phyloP scores from a whole-genome alignment of 1,140 invertebrate species.

The Leptopilina boulardi region DNA sequence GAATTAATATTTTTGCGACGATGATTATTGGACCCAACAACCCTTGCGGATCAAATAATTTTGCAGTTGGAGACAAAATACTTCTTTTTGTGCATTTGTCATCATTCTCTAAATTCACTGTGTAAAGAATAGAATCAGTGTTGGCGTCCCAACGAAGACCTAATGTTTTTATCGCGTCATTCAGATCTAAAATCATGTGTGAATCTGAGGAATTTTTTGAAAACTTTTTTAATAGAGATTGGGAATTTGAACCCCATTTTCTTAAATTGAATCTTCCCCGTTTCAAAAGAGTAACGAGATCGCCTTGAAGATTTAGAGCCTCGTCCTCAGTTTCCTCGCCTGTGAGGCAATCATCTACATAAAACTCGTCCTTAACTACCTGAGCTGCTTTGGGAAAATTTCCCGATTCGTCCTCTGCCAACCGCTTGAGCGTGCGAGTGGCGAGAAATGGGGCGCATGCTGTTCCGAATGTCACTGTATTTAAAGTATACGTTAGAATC shows the following conservation, averaged over 20 bases:
- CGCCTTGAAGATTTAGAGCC: conserved; percentile 30
- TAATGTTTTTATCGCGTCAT: too few species aligned
- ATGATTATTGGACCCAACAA: conserved; percentile 62
- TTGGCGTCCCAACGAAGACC: too few species aligned
- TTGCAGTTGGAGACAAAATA: too few species aligned
- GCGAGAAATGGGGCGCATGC: conserved; percentile 52
- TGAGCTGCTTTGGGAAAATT: conserved; percentile 44
- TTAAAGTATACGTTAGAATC: conserved; percentile 34
- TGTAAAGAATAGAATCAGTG: too few species aligned
- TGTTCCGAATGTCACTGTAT: conserved; percentile 58
- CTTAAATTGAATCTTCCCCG: conserved; percentile 39
- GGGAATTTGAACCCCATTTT: too few species aligned
- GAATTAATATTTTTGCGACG: conserved; percentile 67
- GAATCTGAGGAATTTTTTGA: too few species aligned
- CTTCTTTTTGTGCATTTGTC: too few species aligned
- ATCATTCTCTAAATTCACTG: too few species aligned
- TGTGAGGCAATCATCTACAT: conserved; percentile 55
- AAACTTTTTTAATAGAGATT: too few species aligned
- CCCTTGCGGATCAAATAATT: conserved; percentile 70
- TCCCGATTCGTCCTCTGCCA: conserved; percentile 43
- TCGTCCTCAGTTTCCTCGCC: conserved; percentile 44
- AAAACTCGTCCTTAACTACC: conserved; percentile 42
- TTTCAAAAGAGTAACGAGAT: too few species aligned
- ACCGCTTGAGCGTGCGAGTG: conserved; percentile 45
- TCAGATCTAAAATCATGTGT: too few species aligned